Conservation (phyloP, 1,140 invertebrate genomes). For the Gonioctena quinquepunctata region DNA sequence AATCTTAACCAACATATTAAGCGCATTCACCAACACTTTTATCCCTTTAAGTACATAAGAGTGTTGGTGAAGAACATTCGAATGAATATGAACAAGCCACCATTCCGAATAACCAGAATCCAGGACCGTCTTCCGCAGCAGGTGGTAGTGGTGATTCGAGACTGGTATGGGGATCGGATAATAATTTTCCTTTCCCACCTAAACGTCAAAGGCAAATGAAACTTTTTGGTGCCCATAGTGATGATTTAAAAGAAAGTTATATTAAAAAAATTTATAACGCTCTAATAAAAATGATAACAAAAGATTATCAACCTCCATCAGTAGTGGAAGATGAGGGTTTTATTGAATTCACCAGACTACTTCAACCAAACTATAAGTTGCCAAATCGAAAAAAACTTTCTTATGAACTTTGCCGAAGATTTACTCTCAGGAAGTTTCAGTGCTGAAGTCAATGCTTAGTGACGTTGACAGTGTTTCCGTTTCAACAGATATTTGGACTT, state of each 20-base stretch:
- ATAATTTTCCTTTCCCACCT: too few relatives aligned
- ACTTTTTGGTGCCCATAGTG: not conserved
- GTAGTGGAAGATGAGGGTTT: constrained; percentile 12
- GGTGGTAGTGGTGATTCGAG: too few relatives aligned
- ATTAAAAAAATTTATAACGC: not conserved
- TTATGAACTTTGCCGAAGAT: not conserved
- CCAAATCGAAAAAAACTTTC: not conserved
- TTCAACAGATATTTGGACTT: constrained; percentile 1
- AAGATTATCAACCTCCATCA: constrained; percentile 13
- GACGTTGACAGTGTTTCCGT: not conserved
- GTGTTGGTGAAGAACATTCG: too few relatives aligned
- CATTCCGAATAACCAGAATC: too few relatives aligned
- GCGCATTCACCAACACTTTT: too few relatives aligned
- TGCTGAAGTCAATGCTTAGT: not conserved
- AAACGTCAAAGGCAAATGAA: constrained; percentile 5
- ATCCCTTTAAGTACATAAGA: too few relatives aligned
- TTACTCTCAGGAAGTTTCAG: not conserved
- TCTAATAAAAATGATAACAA: constrained; percentile 11
- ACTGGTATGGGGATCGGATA: too few relatives aligned
- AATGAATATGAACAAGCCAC: too few relatives aligned
- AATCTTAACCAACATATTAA: too few relatives aligned
- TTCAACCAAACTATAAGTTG: not conserved
- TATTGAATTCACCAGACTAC: not conserved
- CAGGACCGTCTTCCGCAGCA: too few relatives aligned
- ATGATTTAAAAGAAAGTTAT: not conserved